phyloP scores from a whole-genome alignment of 2,113 vertebrate species.

The Eubucco bourcierii region DNA sequence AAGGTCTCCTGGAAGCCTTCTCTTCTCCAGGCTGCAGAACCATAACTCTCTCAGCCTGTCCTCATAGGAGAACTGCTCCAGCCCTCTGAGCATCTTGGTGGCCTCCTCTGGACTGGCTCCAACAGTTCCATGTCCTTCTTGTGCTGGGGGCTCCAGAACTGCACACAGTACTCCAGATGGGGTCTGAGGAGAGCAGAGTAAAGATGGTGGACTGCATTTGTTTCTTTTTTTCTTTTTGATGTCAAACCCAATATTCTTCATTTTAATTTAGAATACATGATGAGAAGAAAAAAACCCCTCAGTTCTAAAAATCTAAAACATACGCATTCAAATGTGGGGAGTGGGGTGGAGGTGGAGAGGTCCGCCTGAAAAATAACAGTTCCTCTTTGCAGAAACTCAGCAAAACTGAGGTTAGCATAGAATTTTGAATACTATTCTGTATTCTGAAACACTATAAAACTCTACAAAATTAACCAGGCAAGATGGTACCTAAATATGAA shows the following conservation, averaged over 20 bases:
- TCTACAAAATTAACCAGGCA: not conserved
- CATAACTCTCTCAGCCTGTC: too few relatives aligned
- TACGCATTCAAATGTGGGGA: not conserved
- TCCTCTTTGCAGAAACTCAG: not conserved
- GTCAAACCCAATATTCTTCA: not conserved
- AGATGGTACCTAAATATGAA: not conserved
- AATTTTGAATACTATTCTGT: not conserved
- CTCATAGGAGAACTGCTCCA: too few relatives aligned
- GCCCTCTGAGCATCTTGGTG: too few relatives aligned
- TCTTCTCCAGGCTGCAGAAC: too few relatives aligned
- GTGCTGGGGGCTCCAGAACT: too few relatives aligned
- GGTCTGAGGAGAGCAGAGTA: too few relatives aligned
- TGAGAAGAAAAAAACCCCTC: not conserved
- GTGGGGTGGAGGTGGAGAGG: accelerated
- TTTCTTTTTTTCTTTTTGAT: not conserved
- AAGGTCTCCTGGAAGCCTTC: too few relatives aligned
- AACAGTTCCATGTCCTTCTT: too few relatives aligned
- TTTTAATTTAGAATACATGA: not conserved
- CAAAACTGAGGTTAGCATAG: not conserved
- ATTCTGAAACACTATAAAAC: not conserved
- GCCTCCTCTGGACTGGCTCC: too few relatives aligned
- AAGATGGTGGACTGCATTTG: not conserved
- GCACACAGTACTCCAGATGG: too few relatives aligned
- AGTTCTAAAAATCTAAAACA: not conserved
- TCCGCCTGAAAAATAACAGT: not conserved